These are phyloP conservation scores for Erythrolamprus reginae DNA, from an alignment of 2,113 vertebrate genomes.

Conservation along the genomic window DNA sequence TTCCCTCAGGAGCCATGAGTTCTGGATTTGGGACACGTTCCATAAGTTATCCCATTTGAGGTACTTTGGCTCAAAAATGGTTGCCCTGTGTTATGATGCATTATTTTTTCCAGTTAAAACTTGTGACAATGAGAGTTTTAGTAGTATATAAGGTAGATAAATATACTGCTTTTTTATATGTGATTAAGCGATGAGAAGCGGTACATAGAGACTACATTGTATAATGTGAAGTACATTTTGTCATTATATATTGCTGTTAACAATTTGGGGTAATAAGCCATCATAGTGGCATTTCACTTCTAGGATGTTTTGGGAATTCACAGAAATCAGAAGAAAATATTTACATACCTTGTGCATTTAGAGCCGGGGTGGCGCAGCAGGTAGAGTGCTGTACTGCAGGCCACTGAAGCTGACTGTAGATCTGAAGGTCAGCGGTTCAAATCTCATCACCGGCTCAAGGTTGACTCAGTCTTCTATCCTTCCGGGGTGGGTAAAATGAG, in stretches of 20 bases:
- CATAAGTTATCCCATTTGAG: neutral
- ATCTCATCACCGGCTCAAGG: too few species aligned
- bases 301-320: neutral
- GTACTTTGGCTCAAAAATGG: neutral
- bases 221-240: neutral
- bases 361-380: too few species aligned
- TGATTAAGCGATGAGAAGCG: neutral
- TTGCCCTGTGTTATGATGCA: neutral
- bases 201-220: neutral
- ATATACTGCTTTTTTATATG: neutral
- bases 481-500: too few species aligned
- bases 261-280: neutral
- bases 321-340: neutral
- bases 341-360: neutral
- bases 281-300: neutral
- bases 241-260: neutral
- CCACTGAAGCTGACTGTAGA: too few species aligned
- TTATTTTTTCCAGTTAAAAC: neutral
- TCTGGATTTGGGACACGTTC: neutral
- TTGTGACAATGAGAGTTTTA: neutral
- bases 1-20: neutral
- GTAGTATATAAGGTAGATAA: neutral
- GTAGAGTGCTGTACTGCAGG: too few species aligned
- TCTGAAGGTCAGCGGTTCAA: too few species aligned
- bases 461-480: too few species aligned